Evolutionary conservation across 2,113 vertebrate genomes (phyloP).

Genomic region (Natator depressus): DNA sequence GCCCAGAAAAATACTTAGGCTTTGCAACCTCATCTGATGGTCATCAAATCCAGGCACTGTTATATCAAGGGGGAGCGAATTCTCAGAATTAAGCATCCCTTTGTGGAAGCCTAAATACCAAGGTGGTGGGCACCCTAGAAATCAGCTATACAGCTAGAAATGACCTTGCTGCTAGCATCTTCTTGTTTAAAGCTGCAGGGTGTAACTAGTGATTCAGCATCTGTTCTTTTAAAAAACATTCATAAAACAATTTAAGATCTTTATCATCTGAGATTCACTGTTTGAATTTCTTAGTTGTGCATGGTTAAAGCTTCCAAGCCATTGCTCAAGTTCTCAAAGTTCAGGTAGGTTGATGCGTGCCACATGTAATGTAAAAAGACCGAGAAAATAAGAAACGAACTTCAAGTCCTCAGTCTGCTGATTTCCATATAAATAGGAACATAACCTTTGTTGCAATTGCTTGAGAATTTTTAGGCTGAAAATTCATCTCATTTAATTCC

Average conservation of each 20-base stretch:
- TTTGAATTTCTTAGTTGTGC: rapidly evolving
- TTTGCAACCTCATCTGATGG: background rate
- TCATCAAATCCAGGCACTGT: background rate
- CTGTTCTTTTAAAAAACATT: background rate
- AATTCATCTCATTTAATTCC: background rate
- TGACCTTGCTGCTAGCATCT: background rate
- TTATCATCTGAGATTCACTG: rapidly evolving
- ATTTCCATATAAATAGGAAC: rapidly evolving
- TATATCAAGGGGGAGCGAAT: background rate
- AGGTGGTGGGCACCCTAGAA: background rate
- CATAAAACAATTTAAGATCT: rapidly evolving
- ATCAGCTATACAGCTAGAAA: background rate
- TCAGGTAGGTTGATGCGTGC: rapidly evolving
- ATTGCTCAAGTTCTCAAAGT: rapidly evolving
- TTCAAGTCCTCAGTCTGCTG: rapidly evolving
- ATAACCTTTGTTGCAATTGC: rapidly evolving
- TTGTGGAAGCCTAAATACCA: background rate
- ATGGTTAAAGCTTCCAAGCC: rapidly evolving
- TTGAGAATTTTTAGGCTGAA: rapidly evolving
- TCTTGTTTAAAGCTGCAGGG: background rate
- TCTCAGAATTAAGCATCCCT: background rate
- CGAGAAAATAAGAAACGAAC: background rate
- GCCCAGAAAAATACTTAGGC: background rate
- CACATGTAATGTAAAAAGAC: rapidly evolving
- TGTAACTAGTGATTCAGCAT: background rate